Base-by-base conservation (phyloP, 2,113 vertebrate species). In the Tautogolabrus adspersus region DNA sequence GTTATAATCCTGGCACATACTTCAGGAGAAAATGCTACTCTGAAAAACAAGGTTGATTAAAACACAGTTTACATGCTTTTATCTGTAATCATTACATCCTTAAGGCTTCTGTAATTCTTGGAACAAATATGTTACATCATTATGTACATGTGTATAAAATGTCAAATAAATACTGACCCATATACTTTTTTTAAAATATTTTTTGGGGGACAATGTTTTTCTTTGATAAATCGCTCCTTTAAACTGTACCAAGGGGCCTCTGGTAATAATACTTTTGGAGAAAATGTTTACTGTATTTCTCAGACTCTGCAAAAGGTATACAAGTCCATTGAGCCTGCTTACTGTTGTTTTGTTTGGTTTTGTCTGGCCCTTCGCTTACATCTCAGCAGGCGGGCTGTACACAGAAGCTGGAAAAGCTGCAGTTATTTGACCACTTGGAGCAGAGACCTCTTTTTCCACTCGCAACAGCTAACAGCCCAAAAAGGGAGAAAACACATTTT, bases 351-450 rank as follows among this genome's bases (percentile, higher is more conserved):
- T 86, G 80, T 84, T 84, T 89, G 58, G 80, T 84, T 84, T 77
- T 58, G 66, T 83, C 79, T 23, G 49, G 73, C 62, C 49, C 10
- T 21, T 73, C 75, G 76, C 82, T 87, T 86, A 74, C 65, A 88
- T 86, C 87, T 88, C 86, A 82, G 82, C 75, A 15, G 88, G 87
- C 75, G 47, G 72, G 78, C 75, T 83, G 77, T 74, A 87, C 80
- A 88, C 87, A 88, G 90, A 81, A 92, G 89, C 89, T 84, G 59
- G 77, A 86, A 82, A 77, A 65, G 76, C 83, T 72, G 75, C 51
- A 83, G 67, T 78, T 72, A 81, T 77, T 85, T 86, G 84, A 90
- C 72, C 84, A 76, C 79, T 91, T 91, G 83, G 83, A 87, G 68
- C 72, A 55, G 70, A 67, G 47, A 71, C 47, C 40, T 38, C 30